Conservation (phyloP, 1,140 invertebrate genomes). For the Pissodes strobi region DNA sequence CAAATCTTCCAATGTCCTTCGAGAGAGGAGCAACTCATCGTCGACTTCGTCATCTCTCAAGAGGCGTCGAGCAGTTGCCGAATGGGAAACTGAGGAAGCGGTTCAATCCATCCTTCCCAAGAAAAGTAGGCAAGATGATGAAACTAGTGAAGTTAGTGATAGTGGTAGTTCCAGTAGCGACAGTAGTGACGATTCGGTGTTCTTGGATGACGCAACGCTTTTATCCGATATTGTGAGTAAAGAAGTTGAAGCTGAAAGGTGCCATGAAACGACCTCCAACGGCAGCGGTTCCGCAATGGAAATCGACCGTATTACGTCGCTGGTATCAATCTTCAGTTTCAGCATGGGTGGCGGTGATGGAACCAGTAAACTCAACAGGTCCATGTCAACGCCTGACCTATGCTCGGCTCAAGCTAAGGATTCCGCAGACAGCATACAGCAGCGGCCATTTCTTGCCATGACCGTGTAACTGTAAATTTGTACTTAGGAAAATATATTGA, state of each 20-base stretch:
- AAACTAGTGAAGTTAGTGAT: conserved; percentile 48
- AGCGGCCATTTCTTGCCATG: conserved; percentile 60
- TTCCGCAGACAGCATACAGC: conserved; percentile 53
- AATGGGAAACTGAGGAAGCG: conserved; percentile 62
- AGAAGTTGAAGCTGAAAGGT: conserved; percentile 45
- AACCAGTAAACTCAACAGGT: conserved; percentile 54
- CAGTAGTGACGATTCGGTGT: conserved; percentile 53
- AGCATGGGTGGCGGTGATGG: conserved; percentile 52
- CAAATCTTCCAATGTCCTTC: conserved; percentile 50
- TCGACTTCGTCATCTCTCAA: conserved; percentile 55
- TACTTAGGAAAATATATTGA: conserved; percentile 9
- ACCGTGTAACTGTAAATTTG: conserved; percentile 52
- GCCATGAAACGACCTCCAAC: conserved; percentile 26
- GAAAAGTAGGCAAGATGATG: conserved; percentile 45
- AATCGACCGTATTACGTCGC: conserved; percentile 61
- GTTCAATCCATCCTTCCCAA: conserved; percentile 61
- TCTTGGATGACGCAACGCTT: conserved; percentile 54
- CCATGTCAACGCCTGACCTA: conserved; percentile 59
- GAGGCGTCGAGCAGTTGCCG: conserved; percentile 57
- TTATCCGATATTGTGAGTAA: conserved; percentile 51
- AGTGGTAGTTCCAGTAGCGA: conserved; percentile 30
- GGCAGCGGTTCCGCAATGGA: conserved; percentile 57
- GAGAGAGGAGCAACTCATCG: conserved; percentile 45
- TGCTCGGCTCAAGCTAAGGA: conserved; percentile 61
- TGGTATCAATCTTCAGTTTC: conserved; percentile 64